Conservation (phyloP, 2,113 vertebrate species). For the Arothron firmamentum region DNA sequence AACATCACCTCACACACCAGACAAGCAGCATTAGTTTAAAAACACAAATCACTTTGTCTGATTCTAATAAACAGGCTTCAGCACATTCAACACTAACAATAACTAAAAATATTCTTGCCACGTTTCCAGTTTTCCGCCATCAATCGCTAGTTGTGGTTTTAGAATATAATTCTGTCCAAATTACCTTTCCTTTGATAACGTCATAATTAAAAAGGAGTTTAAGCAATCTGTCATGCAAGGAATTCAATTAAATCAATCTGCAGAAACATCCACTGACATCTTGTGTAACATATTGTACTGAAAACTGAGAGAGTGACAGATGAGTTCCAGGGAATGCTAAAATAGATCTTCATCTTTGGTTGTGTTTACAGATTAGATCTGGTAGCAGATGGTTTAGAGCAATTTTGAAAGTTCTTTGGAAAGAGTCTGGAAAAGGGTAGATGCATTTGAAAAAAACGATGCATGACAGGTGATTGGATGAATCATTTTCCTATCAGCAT, state of each 20-base stretch:
- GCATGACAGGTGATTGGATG: neutral
- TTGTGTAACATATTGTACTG: neutral
- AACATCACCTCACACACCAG: constrained; percentile 30
- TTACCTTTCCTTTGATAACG: neutral
- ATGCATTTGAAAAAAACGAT: neutral
- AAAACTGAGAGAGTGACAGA: neutral
- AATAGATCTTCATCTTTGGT: neutral
- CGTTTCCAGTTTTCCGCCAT: neutral
- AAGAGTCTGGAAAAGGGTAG: neutral
- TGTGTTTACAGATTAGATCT: neutral
- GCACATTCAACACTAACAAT: neutral
- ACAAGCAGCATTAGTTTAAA: constrained; percentile 19
- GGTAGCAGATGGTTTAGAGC: neutral
- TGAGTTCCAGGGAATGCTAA: neutral
- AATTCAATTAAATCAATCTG: neutral
- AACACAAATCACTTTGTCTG: constrained; percentile 14
- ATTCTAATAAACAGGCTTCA: constrained; percentile 14
- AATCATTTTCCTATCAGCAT: neutral
- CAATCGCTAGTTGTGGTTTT: neutral
- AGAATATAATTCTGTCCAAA: neutral
- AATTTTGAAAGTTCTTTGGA: neutral
- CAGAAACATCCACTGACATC: neutral
- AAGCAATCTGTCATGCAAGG: neutral
- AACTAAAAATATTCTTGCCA: too few relatives aligned
- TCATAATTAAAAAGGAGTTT: neutral